Conservation (phyloP, 2,797 vertebrate genomes). For the Tapera naevia region DNA sequence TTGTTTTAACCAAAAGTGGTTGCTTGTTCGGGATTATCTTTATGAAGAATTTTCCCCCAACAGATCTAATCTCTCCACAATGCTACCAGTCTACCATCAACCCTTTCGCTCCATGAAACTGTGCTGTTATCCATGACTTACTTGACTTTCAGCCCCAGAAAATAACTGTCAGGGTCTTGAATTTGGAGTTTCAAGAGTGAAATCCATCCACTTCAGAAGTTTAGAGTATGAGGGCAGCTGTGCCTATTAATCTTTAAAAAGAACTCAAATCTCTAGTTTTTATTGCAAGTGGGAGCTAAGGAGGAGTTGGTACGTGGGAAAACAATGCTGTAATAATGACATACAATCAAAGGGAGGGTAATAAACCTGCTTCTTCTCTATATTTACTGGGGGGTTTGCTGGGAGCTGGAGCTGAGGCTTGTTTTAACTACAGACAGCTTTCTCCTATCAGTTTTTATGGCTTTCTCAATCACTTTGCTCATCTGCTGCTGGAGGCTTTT, state of each 20-base stretch:
- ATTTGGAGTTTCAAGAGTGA: background rate
- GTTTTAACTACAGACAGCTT: conserved; percentile 57
- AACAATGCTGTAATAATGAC: conserved; percentile 67
- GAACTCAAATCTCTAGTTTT: conserved; percentile 33
- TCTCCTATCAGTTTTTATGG: conserved; percentile 58
- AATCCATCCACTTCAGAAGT: conserved; percentile 21
- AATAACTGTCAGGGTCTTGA: background rate
- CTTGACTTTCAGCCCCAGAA: background rate
- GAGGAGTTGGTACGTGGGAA: conserved; percentile 47
- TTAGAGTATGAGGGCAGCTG: background rate
- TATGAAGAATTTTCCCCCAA: background rate
- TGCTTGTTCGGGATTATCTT: background rate
- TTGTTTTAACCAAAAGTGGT: background rate
- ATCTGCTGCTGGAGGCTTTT: conserved; percentile 64
- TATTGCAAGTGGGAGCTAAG: conserved; percentile 49
- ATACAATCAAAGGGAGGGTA: conserved; percentile 56
- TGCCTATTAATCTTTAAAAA: conserved; percentile 62
- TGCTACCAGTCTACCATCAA: background rate
- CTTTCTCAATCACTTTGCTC: conserved; percentile 65
- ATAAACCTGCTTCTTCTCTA: conserved; percentile 57
- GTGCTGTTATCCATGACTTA: background rate
- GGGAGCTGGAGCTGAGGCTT: conserved; percentile 29
- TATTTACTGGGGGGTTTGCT: conserved; percentile 62
- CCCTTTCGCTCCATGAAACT: background rate
- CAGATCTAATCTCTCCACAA: background rate